Evolutionary conservation across 1,140 invertebrate species (phyloP), one percentile per base, ranked within the genome.

Genomic region (Drosophila triauraria): DNA sequence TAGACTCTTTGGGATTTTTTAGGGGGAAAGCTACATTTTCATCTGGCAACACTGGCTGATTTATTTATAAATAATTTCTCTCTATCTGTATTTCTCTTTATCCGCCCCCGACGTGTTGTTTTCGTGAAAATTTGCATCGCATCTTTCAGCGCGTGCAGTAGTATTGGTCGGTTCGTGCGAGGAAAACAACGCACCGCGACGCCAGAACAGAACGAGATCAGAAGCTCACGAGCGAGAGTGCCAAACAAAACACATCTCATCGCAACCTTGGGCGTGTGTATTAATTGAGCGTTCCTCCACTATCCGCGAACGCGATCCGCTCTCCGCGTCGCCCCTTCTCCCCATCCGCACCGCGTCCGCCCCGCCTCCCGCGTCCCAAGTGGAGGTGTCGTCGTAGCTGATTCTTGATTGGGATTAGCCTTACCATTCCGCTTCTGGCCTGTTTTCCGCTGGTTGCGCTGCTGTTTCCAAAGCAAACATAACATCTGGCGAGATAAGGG

Each of bases 11-110:
- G 20, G 1, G 20, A 20, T 20, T 20, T 20, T 20, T 20, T 20
- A 20, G 20, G 20, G 20, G 1, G 20, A 20, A 20, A 20, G 20
- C 20, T 20, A 20, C 20, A 20, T 20, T 20, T 20, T 20, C 20
- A 20, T 20, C 20, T 20, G 20, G 20, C 20, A 20, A 20, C 20
- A 20, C 20, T 20, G 20, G 1, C 27, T 77, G 82, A 80, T 85
- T 85, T 85, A 85, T 85, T 85, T 85, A 85, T 85, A 83, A 85
- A 85, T 81, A 78, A 78, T 85, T 85, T 85, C 82, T 84, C 78
- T 63, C 68, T 78, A 77, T 78, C 81, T 77, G 60, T 84, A 63
- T 59, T 47, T 62, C 20, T 58, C 76, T 71, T 62, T 75, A 75
- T 71, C 57, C 80, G 61, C 23, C 56, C 56, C 54, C 56, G 62